Evolutionary conservation across 2,888 invertebrate genomes (phyloP), one percentile per base, ranked within the genome.

Genomic region (Ceramica pisi): DNA sequence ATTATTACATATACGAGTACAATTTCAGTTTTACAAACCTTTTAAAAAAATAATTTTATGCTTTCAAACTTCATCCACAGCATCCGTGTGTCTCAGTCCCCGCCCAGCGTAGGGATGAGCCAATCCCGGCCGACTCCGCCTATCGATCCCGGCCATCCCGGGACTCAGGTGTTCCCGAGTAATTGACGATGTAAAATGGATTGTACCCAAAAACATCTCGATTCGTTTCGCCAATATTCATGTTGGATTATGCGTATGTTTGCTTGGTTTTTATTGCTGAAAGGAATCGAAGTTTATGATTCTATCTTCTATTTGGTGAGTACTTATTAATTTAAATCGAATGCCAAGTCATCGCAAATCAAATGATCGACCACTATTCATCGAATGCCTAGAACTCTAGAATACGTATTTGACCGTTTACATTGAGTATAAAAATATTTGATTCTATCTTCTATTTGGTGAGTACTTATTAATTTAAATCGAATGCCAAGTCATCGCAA

Each of bases 101-200:
- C 92, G 90, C 93, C 94, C 90, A 86, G 46, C 41, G 23, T 67
- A 50, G 69, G 67, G 59, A 56, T 56, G 82, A 78, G 78, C 94
- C 95, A 94, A 94, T 94, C 91, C 90, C 79, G 72, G 70, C 41
- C 85, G 87, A 88, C 94, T 88, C 93, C 94, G 94, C 94, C 94
- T 92, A 93, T 92, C 87, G 92, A 93, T 93, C 91, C 87, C 81
- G 81, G 86, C 77, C 61, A 59, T 73, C 69, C 82, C 83, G 81
- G 90, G 92, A 82, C 93, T 81, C 95, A 95, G 95, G 93, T 95
- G 95, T 80, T 88, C 78, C 84, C 64, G 79, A 87, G 88, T 91
- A 94, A 94, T 94, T 92, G 93, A 90, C 71, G 83, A 77, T 67
- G 72, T 73, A 72, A 84, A 85, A 87, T 88, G 87, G 81, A 80